These are phyloP conservation scores for Hucho hucho DNA, from an alignment of 2,113 vertebrate species.

Conservation along the genomic window DNA sequence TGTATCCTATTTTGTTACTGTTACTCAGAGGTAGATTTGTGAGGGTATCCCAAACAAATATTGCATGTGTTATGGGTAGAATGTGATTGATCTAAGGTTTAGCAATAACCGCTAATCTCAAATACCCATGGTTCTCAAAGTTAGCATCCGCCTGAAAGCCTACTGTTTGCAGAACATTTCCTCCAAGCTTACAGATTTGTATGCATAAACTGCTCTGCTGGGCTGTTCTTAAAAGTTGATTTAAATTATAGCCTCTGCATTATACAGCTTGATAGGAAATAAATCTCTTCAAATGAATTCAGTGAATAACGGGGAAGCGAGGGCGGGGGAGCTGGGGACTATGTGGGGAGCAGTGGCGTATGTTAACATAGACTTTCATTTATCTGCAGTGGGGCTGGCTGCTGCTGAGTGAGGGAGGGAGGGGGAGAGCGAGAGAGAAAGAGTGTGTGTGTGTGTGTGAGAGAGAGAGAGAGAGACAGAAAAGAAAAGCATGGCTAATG, in stretches of 20 bases:
- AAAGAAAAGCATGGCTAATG: conserved; percentile 5
- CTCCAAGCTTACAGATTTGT: conserved; percentile 58
- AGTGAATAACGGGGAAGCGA: conserved; percentile 54
- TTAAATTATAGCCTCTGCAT: conserved; percentile 72
- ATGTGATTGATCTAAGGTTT: conserved; percentile 45
- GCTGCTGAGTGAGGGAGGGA: conserved; percentile 13
- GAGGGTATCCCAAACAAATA: conserved; percentile 44
- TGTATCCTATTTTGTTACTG: not conserved
- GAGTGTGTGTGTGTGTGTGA: no score
- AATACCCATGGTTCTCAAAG: conserved; percentile 48
- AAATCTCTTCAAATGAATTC: conserved; percentile 77
- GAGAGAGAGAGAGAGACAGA: conserved; percentile 10
- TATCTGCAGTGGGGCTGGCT: conserved; percentile 39
- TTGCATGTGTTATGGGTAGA: conserved; percentile 40
- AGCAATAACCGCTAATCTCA: conserved; percentile 52
- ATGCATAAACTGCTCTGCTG: conserved; percentile 56
- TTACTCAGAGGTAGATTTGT: conserved; percentile 16
- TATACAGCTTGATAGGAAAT: conserved; percentile 74
- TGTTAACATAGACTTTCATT: conserved; percentile 76
- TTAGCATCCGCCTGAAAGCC: conserved; percentile 59
- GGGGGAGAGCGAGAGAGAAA: conserved; percentile 3
- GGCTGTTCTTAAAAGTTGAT: conserved; percentile 73
- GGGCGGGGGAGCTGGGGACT: conserved; percentile 8
- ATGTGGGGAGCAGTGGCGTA: conserved; percentile 53
- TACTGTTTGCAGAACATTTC: conserved; percentile 38